Percentiles rank a stretch among this genome's conserved stretches.
phyloP scores from a whole-genome alignment of 2,888 invertebrate genomes.

The Prostheceraeus crozeri region DNA sequence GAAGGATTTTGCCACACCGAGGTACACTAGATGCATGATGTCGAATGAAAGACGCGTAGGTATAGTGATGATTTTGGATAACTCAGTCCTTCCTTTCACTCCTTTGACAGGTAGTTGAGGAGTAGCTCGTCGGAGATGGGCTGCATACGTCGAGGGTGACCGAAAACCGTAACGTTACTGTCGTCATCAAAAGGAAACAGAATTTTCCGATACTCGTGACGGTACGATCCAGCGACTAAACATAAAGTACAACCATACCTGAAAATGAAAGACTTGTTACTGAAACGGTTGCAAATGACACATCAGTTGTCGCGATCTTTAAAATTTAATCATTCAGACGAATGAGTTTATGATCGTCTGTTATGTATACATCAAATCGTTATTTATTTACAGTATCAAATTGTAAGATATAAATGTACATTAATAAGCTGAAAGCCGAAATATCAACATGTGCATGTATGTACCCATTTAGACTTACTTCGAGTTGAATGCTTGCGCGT shows the following conservation, averaged over 20 bases:
- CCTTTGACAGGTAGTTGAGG: neutral
- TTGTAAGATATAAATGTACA: no score
- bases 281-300: no score
- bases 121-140: neutral
- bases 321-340: no score
- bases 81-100: neutral
- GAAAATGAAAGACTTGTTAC: no score
- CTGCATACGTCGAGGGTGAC: neutral
- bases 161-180: neutral
- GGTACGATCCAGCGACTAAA: neutral
- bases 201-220: neutral
- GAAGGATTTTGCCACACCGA: slow-evolving; percentile 4
- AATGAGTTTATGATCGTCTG: no score
- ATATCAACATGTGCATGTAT: no score
- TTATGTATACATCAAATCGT: no score
- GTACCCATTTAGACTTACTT: slow-evolving; percentile 10
- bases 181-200: neutral
- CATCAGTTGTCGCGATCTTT: no score
- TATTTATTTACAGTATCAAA: no score
- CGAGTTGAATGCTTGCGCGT: neutral
- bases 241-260: slow-evolving; percentile 14
- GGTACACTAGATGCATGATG: slow-evolving; percentile 14
- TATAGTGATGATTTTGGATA: neutral
- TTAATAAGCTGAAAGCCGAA: no score
- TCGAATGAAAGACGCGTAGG: neutral